Conservation (phyloP, 2,797 vertebrate genomes). For the Lepus oiostolus region DNA sequence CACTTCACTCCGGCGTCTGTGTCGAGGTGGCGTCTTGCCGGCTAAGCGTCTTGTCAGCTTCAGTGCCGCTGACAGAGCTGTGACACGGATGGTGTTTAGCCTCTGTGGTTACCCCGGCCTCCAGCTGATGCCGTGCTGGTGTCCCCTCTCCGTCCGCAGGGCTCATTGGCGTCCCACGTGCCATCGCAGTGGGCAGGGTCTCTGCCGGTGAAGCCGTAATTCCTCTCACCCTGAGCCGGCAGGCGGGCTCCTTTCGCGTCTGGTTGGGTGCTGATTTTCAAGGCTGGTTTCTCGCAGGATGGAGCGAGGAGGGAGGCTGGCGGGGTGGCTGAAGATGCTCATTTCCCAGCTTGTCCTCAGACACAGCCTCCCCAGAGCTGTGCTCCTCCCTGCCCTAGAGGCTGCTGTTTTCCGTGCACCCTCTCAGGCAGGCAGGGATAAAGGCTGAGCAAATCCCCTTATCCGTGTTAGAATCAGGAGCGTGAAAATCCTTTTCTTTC, state of each 20-base stretch:
- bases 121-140: constrained; percentile 78
- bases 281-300: background rate
- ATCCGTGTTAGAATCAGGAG: constrained; percentile 75
- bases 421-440: constrained; percentile 67
- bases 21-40: constrained; percentile 64
- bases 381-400: constrained; percentile 3
- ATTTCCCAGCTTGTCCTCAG: constrained; percentile 43
- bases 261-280: constrained; percentile 68
- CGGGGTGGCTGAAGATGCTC: constrained; percentile 50
- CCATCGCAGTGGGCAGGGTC: constrained; percentile 62
- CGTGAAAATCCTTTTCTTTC: constrained; percentile 7
- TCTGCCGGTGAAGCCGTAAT: constrained; percentile 52
- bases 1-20: constrained; percentile 53
- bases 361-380: background rate
- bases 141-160: constrained; percentile 76
- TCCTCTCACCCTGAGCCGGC: constrained; percentile 31
- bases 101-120: constrained; percentile 77
- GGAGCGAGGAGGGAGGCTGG: constrained; percentile 29
- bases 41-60: constrained; percentile 47
- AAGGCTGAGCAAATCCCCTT: constrained; percentile 78
- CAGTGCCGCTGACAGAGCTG: constrained; percentile 79
- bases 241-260: constrained; percentile 45
- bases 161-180: constrained; percentile 70
- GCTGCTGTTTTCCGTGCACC: constrained; percentile 62
- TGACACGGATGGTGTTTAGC: constrained; percentile 63